phyloP scores from a whole-genome alignment of 2,113 vertebrate species.

The Proterorhinus semilunaris region DNA sequence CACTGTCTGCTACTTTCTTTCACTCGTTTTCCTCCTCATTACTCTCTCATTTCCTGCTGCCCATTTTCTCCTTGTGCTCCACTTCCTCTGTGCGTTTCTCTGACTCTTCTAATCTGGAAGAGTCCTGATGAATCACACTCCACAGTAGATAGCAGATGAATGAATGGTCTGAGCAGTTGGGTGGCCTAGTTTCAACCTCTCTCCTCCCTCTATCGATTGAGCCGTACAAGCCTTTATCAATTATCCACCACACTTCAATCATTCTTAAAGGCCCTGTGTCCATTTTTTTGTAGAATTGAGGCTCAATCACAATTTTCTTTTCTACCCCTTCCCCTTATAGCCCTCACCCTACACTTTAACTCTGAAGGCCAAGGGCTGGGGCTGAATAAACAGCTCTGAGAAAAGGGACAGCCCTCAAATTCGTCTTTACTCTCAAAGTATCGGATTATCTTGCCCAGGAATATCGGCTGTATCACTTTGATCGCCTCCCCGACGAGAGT shows the following conservation, averaged over 20 bases:
- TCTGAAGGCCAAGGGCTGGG: too few species aligned
- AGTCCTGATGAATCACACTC: slow-evolving; percentile 19
- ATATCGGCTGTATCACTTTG: slow-evolving; percentile 84
- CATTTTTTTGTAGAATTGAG: background rate
- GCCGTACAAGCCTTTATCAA: slow-evolving; percentile 35
- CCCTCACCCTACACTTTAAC: too few species aligned
- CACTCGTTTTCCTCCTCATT: background rate
- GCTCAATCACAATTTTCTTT: too few species aligned
- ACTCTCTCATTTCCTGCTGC: slow-evolving; percentile 1
- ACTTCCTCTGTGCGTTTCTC: slow-evolving; percentile 15
- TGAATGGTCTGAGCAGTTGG: slow-evolving; percentile 46
- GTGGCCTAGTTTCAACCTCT: slow-evolving; percentile 57
- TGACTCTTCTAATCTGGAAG: slow-evolving; percentile 4
- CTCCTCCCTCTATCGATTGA: slow-evolving; percentile 46
- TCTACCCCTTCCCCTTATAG: too few species aligned
- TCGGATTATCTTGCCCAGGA: slow-evolving; percentile 84
- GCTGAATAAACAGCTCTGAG: too few species aligned
- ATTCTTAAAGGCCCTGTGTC: slow-evolving; percentile 8
- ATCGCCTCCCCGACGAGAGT: slow-evolving; percentile 87
- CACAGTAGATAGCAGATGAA: slow-evolving; percentile 24
- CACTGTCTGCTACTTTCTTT: background rate
- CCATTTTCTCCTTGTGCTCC: background rate
- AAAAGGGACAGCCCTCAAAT: too few species aligned
- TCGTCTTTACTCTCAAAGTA: slow-evolving; percentile 80
- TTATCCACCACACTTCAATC: slow-evolving; percentile 44